Evolutionary conservation across 2,113 vertebrate genomes (phyloP).

Genomic region (Eubucco bourcierii): DNA sequence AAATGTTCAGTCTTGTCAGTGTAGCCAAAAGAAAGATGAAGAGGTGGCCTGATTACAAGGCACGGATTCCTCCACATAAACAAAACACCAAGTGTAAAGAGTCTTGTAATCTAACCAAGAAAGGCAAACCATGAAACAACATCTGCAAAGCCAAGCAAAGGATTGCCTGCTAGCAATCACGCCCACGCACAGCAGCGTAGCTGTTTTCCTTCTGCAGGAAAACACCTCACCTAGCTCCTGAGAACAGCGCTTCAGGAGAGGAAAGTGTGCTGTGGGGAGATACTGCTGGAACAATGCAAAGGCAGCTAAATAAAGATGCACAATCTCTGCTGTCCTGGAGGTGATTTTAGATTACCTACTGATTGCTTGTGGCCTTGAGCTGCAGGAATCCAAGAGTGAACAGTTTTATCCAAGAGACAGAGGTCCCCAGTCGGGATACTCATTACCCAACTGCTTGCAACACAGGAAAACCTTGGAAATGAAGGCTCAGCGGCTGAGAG

Average conservation of each 20-base stretch:
- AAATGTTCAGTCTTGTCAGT: background rate
- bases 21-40: background rate
- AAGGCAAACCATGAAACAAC: background rate
- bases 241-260: background rate
- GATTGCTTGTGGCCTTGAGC: background rate
- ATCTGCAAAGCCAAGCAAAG: background rate
- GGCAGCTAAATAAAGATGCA: background rate
- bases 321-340: background rate
- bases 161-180: background rate
- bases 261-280: background rate
- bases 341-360: background rate
- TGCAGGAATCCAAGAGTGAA: background rate
- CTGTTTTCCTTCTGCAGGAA: background rate
- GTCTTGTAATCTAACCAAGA: background rate
- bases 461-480: background rate
- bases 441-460: background rate
- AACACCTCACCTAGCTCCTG: background rate
- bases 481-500: background rate
- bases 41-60: slow-evolving; percentile 10
- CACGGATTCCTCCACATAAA: background rate
- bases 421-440: background rate
- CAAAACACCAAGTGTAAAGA: background rate
- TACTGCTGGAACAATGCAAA: background rate
- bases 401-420: background rate
- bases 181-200: background rate